These are phyloP conservation scores for Penaeus monodon DNA, from an alignment of 2,888 invertebrate genomes.

Conservation along the genomic window DNA sequence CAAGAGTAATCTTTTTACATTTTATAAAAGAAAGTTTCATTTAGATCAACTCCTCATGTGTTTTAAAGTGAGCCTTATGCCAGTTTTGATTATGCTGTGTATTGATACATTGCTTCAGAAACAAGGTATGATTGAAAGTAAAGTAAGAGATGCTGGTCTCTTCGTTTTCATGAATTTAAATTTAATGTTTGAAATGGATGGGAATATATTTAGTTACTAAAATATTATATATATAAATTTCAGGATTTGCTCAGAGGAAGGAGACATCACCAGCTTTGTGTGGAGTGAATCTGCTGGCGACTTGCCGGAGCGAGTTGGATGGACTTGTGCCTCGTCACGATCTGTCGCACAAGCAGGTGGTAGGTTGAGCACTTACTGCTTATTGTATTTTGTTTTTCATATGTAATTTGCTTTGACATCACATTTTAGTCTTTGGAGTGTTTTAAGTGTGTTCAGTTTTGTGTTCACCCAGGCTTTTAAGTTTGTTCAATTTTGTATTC, in stretches of 20 bases:
- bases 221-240: neutral
- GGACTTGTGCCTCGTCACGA: conserved; percentile 50
- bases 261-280: conserved; percentile 54
- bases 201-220: neutral
- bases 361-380: neutral
- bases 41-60: too few relatives aligned
- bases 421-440: neutral
- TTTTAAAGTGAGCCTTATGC: too few relatives aligned
- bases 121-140: too few relatives aligned
- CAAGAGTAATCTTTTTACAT: too few relatives aligned
- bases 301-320: conserved; percentile 57
- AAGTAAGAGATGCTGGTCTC: neutral
- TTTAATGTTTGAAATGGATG: too few relatives aligned
- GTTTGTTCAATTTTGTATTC: neutral
- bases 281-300: conserved; percentile 62
- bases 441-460: neutral
- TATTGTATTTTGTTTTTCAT: too few relatives aligned
- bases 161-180: neutral
- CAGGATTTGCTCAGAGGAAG: conserved; percentile 58
- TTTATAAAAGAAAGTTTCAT: too few relatives aligned
- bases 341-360: conserved; percentile 57
- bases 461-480: conserved; percentile 34
- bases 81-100: too few relatives aligned
- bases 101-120: too few relatives aligned
- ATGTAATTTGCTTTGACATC: neutral